phyloP scores from a whole-genome alignment of 2,797 vertebrate genomes.

The Myotis vivesi region DNA sequence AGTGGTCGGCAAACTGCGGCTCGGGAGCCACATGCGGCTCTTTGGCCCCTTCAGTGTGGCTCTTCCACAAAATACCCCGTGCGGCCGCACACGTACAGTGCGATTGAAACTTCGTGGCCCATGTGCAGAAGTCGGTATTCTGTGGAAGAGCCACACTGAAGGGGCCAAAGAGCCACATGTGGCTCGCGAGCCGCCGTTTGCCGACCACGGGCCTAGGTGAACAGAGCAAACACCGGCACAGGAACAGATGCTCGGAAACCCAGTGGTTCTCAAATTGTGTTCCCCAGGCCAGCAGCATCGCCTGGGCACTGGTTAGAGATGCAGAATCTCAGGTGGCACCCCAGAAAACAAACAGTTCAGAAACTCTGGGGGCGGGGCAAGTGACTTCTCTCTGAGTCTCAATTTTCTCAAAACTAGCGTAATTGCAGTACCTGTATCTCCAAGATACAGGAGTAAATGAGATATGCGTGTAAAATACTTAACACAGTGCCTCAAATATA shows the following conservation, averaged over 20 bases:
- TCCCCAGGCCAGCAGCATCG: rapidly evolving
- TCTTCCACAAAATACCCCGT: no score
- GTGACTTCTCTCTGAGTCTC: not conserved
- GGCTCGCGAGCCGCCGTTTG: no score
- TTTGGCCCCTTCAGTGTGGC: no score
- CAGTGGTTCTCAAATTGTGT: not conserved
- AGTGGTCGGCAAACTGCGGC: no score
- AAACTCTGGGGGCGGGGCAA: not conserved
- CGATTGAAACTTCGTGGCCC: no score
- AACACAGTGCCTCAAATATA: not conserved
- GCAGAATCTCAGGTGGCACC: not conserved
- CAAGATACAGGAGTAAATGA: not conserved
- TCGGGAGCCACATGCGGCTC: no score
- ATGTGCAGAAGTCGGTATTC: no score
- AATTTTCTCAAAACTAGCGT: not conserved
- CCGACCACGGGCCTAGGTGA: not conserved
- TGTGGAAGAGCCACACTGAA: no score
- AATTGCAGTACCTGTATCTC: not conserved
- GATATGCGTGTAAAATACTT: not conserved
- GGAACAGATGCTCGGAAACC: not conserved
- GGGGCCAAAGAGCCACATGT: no score
- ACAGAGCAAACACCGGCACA: rapidly evolving
- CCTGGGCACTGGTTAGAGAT: not conserved
- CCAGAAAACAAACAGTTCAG: not conserved
- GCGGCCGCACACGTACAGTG: no score